phyloP scores from a whole-genome alignment of 2,797 vertebrate species.

The Agapornis canus region DNA sequence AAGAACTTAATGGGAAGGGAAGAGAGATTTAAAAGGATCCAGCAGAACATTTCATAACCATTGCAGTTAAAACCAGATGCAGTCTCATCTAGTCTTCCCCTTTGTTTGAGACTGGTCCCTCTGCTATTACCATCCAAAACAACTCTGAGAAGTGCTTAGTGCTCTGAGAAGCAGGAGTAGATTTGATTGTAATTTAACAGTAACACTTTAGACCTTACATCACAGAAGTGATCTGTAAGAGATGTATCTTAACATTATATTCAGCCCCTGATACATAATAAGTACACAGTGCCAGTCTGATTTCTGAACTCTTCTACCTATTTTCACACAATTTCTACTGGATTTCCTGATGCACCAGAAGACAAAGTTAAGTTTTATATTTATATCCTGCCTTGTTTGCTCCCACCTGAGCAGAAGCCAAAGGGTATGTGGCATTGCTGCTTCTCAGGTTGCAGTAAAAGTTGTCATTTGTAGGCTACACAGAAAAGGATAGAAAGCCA shows the following conservation, averaged over 20 bases:
- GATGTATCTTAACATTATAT: neutral
- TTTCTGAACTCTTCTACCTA: neutral
- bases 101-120: neutral
- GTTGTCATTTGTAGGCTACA: neutral
- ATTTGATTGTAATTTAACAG: neutral
- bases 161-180: neutral
- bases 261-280: neutral
- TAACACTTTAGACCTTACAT: neutral
- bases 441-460: neutral
- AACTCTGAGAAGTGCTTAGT: neutral
- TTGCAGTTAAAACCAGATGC: constrained; percentile 18
- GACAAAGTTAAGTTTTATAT: neutral
- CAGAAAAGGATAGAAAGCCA: neutral
- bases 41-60: neutral
- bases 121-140: neutral
- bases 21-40: constrained; percentile 12
- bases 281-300: neutral
- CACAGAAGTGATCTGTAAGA: neutral
- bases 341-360: neutral
- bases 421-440: neutral
- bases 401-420: neutral
- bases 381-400: neutral
- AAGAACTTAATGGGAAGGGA: neutral
- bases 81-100: neutral
- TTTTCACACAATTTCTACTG: neutral